Conservation (phyloP, 2,113 vertebrate species). For the Sinocyclocheilus grahami region DNA sequence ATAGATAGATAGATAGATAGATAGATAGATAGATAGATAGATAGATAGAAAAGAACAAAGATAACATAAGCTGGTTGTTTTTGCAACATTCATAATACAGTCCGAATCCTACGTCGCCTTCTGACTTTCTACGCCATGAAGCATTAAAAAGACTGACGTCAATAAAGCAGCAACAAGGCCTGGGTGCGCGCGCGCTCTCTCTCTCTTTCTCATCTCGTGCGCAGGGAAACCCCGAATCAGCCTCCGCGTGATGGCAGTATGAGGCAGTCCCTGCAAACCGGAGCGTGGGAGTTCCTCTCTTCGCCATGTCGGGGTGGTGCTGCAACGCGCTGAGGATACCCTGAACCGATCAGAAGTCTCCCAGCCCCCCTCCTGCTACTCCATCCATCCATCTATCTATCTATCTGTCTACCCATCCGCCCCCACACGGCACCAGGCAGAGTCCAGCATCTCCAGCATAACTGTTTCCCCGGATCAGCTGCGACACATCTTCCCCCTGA, state of each 20-base stretch:
- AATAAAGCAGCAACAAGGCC: slow-evolving; percentile 44
- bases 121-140: neutral
- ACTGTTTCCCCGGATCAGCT: slow-evolving; percentile 9
- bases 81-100: neutral
- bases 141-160: slow-evolving; percentile 26
- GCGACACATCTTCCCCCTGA: slow-evolving; percentile 23
- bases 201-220: slow-evolving; percentile 6
- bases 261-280: slow-evolving; percentile 60
- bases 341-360: slow-evolving; percentile 61
- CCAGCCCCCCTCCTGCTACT: neutral
- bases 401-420: slow-evolving; percentile 62
- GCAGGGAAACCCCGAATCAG: slow-evolving; percentile 67
- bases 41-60: neutral
- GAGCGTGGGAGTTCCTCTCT: slow-evolving; percentile 79
- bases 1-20: too few species aligned
- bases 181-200: neutral
- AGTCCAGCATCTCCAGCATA: slow-evolving; percentile 15
- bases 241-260: slow-evolving; percentile 80
- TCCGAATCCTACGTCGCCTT: neutral
- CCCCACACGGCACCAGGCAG: slow-evolving; percentile 41
- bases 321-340: slow-evolving; percentile 65
- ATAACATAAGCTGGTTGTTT: neutral
- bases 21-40: neutral
- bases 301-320: slow-evolving; percentile 80
- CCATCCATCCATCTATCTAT: slow-evolving; percentile 54